A percentile compares a stretch with the other conserved stretches of the same genome.
phyloP scores from a whole-genome alignment of 2,888 invertebrate species.

The Melolontha melolontha region DNA sequence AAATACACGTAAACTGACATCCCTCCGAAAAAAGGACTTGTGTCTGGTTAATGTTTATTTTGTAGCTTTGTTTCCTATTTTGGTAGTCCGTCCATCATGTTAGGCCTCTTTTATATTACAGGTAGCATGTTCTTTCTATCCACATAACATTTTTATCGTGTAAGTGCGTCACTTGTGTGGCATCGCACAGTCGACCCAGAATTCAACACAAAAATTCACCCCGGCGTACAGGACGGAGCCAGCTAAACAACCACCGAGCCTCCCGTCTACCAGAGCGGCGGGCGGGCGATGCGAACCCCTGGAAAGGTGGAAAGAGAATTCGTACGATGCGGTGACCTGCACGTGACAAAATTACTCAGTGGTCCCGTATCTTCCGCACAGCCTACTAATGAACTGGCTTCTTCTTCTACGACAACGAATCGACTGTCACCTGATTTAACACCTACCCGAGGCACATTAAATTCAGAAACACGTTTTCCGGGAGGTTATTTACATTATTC shows the following conservation, averaged over 20 bases:
- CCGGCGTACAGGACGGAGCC: no score
- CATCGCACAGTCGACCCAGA: background rate
- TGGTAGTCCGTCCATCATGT: no score
- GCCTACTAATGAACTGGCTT: constrained; percentile 12
- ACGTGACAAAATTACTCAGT: constrained; percentile 31
- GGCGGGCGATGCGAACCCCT: background rate
- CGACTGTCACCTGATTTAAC: constrained; percentile 32
- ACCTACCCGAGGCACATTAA: constrained; percentile 25
- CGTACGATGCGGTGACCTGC: constrained; percentile 22
- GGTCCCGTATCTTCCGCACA: constrained; percentile 1
- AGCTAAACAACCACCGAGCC: constrained; percentile 1
- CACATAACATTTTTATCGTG: no score
- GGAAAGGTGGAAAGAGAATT: background rate
- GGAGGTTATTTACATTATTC: constrained; percentile 20
- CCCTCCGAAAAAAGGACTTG: no score
- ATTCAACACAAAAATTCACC: constrained; percentile 21
- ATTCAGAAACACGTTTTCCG: constrained; percentile 22
- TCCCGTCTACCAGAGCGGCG: background rate
- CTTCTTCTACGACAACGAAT: constrained; percentile 3
- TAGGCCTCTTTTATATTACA: no score
- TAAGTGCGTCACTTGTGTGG: no score
- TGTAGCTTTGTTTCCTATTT: no score
- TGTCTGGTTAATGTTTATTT: no score
- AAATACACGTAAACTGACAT: no score
- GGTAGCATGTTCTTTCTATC: no score